A percentile compares a stretch with the other conserved stretches of the same genome.
These are phyloP conservation scores for Tangara arthus DNA, from an alignment of 2,797 vertebrate species.

Conservation along the genomic window DNA sequence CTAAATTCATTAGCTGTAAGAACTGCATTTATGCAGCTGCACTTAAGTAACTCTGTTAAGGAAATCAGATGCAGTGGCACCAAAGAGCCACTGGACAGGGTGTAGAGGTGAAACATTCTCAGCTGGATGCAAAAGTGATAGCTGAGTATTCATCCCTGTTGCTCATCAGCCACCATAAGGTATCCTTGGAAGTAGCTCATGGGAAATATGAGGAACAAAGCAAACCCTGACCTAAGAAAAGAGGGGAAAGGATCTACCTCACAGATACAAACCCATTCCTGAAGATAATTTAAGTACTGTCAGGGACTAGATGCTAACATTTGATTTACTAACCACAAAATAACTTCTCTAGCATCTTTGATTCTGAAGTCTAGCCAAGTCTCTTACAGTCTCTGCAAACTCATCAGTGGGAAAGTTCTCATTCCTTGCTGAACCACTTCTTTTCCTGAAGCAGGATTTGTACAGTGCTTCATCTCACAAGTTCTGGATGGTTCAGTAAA, in stretches of 20 bases:
- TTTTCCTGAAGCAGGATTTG: background rate
- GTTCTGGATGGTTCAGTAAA: background rate
- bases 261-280: background rate
- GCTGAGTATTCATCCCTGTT: background rate
- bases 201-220: background rate
- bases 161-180: background rate
- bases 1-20: background rate
- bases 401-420: background rate
- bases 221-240: background rate
- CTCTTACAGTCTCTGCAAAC: background rate
- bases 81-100: background rate
- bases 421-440: background rate
- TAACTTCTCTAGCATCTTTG: background rate
- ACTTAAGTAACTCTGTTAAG: background rate
- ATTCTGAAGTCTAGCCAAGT: background rate
- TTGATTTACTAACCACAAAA: background rate
- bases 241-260: background rate
- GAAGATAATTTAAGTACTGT: background rate
- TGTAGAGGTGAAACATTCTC: background rate
- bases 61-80: background rate
- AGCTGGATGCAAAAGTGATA: background rate
- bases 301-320: background rate
- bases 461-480: background rate
- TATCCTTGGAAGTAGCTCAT: background rate
- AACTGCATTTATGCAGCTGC: background rate